These are phyloP conservation scores for Lepeophtheirus nordmannii DNA, from an alignment of 2,888 invertebrate genomes.

Conservation along the genomic window DNA sequence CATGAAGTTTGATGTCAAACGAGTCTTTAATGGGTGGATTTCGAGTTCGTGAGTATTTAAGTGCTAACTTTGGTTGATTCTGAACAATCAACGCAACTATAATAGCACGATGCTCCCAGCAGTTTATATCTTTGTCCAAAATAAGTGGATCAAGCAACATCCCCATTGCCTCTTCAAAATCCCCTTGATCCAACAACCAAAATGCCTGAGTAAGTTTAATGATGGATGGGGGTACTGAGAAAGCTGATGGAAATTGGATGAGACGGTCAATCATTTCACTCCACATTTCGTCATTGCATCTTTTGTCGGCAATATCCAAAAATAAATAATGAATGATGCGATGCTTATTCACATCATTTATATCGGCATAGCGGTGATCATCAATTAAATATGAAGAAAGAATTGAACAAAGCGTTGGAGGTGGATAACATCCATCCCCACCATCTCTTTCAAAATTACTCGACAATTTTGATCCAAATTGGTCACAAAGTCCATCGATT, in stretches of 20 bases:
- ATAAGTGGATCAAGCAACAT: conserved; percentile 48
- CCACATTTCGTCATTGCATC: not conserved
- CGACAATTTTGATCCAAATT: conserved; percentile 26
- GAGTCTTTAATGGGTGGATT: conserved; percentile 42
- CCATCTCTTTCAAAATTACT: conserved; percentile 32
- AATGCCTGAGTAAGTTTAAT: conserved; percentile 68
- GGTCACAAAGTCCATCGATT: conserved; percentile 15
- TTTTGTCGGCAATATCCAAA: conserved; percentile 50
- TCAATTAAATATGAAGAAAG: conserved; percentile 57
- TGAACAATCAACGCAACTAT: conserved; percentile 48
- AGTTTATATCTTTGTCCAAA: conserved; percentile 44
- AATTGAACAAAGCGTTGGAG: conserved; percentile 60
- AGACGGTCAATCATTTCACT: conserved; percentile 49
- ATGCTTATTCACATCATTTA: conserved; percentile 55
- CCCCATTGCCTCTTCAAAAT: conserved; percentile 51
- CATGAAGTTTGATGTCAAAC: conserved; percentile 37
- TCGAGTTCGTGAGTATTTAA: conserved; percentile 44
- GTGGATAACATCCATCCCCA: conserved; percentile 50
- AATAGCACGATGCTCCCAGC: conserved; percentile 57
- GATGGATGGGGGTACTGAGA: conserved; percentile 53
- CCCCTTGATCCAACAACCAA: conserved; percentile 74
- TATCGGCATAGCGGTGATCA: conserved; percentile 32
- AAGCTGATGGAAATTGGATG: conserved; percentile 63
- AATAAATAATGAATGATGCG: conserved; percentile 62
- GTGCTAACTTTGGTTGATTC: conserved; percentile 50